These are phyloP conservation scores for Carcinoscorpius rotundicauda DNA, from an alignment of 1,140 invertebrate genomes.

Conservation along the genomic window DNA sequence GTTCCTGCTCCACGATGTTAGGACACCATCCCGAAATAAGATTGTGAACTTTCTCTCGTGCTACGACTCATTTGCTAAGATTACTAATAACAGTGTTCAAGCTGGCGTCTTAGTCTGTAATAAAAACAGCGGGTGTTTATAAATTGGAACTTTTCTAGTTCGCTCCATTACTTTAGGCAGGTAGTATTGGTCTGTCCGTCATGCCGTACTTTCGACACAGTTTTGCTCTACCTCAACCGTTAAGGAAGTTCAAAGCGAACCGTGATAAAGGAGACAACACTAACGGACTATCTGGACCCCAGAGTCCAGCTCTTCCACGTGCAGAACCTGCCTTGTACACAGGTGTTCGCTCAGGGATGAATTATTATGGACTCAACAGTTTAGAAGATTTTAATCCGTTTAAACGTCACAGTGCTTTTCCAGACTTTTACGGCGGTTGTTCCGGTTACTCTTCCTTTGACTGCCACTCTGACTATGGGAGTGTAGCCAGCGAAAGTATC, in stretches of 20 bases:
- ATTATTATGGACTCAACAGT: conserved; percentile 10
- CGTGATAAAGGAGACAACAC: conserved; percentile 2
- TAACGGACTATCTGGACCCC: conserved; percentile 8
- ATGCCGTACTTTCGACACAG: conserved; percentile 21
- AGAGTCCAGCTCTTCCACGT: conserved; percentile 10
- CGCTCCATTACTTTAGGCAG: no score
- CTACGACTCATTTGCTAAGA: no score
- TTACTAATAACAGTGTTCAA: no score
- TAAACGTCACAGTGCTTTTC: not conserved
- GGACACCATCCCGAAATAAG: no score
- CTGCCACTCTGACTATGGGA: conserved; percentile 17
- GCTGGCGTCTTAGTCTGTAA: no score
- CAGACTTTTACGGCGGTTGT: conserved; percentile 21
- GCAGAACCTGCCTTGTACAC: conserved; percentile 14
- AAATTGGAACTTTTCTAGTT: no score
- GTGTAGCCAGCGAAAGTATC: not conserved
- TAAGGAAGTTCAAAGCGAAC: conserved; percentile 14
- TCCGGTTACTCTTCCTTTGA: conserved; percentile 3
- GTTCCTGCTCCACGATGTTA: no score
- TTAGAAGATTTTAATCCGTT: conserved; percentile 13
- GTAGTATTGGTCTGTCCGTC: no score
- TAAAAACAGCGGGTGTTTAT: no score
- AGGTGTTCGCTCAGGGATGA: conserved; percentile 1
- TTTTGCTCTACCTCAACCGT: conserved; percentile 19
- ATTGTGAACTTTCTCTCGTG: no score